A percentile compares a stretch with the other conserved stretches of the same genome.
These are phyloP conservation scores for Hoplostethus mediterraneus DNA, from an alignment of 2,797 vertebrate species.

Conservation along the genomic window DNA sequence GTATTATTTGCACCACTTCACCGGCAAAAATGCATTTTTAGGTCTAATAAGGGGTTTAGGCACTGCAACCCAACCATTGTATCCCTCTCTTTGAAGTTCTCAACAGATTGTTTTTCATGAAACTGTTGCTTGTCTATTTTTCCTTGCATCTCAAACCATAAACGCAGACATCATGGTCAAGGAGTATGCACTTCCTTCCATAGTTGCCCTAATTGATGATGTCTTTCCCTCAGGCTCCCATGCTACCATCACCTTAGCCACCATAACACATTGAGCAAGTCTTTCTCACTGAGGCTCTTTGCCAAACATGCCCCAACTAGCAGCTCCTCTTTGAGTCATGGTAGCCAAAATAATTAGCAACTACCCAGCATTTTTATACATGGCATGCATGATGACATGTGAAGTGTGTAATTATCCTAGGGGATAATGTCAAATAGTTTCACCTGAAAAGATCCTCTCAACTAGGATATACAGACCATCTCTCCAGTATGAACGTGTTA, in stretches of 20 bases:
- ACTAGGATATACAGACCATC: no score
- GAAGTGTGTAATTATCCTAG: no score
- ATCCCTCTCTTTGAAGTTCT: conserved; percentile 45
- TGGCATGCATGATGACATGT: no score
- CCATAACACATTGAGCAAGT: not conserved
- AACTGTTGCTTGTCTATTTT: conserved; percentile 21
- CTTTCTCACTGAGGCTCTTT: not conserved
- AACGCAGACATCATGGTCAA: conserved; percentile 13
- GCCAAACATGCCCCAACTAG: no score
- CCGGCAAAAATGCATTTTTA: conserved; percentile 61
- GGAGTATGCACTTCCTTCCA: not conserved
- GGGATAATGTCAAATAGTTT: no score
- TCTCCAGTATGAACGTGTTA: no score
- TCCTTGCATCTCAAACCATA: conserved; percentile 29
- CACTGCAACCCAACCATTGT: conserved; percentile 66
- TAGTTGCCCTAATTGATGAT: not conserved
- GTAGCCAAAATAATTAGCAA: conserved; percentile 6
- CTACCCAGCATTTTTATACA: not conserved
- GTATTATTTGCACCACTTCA: conserved; percentile 41
- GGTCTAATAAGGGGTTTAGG: conserved; percentile 72
- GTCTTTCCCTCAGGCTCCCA: conserved; percentile 10
- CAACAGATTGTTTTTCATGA: conserved; percentile 50
- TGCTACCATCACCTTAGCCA: not conserved
- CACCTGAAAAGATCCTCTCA: no score
- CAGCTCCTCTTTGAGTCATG: not conserved